Evolutionary conservation across 1,140 invertebrate genomes (phyloP).

Genomic region (Drosophila repletoides): DNA sequence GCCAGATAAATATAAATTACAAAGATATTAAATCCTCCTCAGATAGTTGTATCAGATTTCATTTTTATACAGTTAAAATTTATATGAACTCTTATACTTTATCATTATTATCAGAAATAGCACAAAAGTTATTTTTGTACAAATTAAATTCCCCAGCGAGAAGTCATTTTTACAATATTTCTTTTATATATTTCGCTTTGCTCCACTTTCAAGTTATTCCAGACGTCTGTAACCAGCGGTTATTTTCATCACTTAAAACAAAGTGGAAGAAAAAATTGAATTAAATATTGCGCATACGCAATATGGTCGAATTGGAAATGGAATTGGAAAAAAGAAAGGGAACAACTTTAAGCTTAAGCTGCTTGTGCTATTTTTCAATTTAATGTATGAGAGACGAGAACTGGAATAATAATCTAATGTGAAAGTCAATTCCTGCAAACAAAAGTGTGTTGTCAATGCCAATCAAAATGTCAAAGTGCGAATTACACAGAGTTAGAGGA

Average conservation of each 20-base stretch:
- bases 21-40: no score
- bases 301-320: not conserved
- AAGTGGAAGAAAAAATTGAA: slow-evolving; percentile 31
- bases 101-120: no score
- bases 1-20: no score
- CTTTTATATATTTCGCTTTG: not conserved
- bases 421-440: slow-evolving; percentile 45
- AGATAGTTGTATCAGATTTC: no score
- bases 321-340: not conserved
- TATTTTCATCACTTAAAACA: slow-evolving; percentile 38
- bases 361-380: slow-evolving; percentile 70
- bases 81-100: no score
- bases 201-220: slow-evolving; percentile 6
- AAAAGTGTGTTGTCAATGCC: slow-evolving; percentile 71
- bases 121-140: no score
- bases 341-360: slow-evolving; percentile 48
- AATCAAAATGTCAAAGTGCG: slow-evolving; percentile 77
- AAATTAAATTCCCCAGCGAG: not conserved
- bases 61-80: no score
- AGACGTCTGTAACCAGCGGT: slow-evolving; percentile 59
- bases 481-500: slow-evolving; percentile 29
- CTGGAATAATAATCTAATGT: slow-evolving; percentile 25
- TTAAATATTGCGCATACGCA: slow-evolving; percentile 59
- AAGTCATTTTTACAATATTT: no score
- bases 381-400: not conserved